Conservation (phyloP, 2,888 invertebrate species). For the Agonopterix alstromeriana region DNA sequence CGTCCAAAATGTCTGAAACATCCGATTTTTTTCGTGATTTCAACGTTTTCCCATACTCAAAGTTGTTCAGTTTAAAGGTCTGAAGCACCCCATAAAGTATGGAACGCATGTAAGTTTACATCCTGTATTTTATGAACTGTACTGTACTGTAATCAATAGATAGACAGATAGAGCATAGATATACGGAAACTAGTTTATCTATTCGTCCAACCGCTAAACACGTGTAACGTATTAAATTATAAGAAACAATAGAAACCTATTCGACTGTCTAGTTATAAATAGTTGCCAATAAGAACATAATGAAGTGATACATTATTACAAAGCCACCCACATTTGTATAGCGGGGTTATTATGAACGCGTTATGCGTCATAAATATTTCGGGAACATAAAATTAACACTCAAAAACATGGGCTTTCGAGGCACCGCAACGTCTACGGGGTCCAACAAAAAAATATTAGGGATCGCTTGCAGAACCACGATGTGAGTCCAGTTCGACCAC, state of each 20-base stretch:
- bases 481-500: slow-evolving; percentile 37
- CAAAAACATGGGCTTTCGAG: slow-evolving; percentile 71
- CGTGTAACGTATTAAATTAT: too few relatives aligned
- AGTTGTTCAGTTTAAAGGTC: too few relatives aligned
- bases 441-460: slow-evolving; percentile 60
- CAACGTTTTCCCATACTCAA: too few relatives aligned
- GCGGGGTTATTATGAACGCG: slow-evolving; percentile 65
- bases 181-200: too few relatives aligned
- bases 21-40: too few relatives aligned
- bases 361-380: slow-evolving; percentile 77
- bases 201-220: too few relatives aligned
- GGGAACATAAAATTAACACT: slow-evolving; percentile 76
- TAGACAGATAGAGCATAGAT: too few relatives aligned
- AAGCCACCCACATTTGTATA: slow-evolving; percentile 75
- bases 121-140: too few relatives aligned
- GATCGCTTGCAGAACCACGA: slow-evolving; percentile 63
- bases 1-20: too few relatives aligned
- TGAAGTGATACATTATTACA: slow-evolving; percentile 66
- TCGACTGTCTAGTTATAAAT: neutral
- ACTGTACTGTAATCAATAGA: too few relatives aligned
- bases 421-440: slow-evolving; percentile 72
- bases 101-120: too few relatives aligned
- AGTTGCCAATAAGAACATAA: slow-evolving; percentile 34
- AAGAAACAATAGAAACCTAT: neutral
- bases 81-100: too few relatives aligned